A percentile compares a stretch with the other conserved stretches of the same genome.
Evolutionary conservation across 2,888 invertebrate genomes (phyloP).

Genomic region (Baccha elongata): DNA sequence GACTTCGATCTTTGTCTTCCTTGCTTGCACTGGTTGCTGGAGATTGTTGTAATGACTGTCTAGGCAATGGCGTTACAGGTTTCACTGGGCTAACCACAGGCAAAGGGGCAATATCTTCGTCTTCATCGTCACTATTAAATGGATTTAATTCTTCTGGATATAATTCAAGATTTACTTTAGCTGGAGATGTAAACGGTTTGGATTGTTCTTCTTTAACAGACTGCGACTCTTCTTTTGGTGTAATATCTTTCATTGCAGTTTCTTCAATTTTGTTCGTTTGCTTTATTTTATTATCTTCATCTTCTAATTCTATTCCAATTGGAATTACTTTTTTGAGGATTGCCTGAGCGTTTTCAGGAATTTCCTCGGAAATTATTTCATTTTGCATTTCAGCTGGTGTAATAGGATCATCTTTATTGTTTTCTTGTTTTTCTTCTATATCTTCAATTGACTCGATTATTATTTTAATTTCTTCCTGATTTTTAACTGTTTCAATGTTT

Average conservation of each 20-base stretch:
- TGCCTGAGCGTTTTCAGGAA: constrained; percentile 2
- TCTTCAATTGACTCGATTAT: constrained; percentile 46
- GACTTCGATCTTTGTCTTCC: constrained; percentile 74
- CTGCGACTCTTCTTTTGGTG: background rate
- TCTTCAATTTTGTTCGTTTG: constrained; percentile 34
- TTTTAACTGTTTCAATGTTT: constrained; percentile 49
- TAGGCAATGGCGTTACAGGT: constrained; percentile 60
- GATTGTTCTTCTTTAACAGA: background rate
- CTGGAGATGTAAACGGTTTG: constrained; percentile 57
- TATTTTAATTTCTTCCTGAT: constrained; percentile 29
- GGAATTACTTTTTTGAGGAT: constrained; percentile 33
- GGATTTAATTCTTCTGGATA: constrained; percentile 94
- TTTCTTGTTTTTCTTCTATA: constrained; percentile 9
- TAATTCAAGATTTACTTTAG: constrained; percentile 68
- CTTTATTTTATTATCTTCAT: constrained; percentile 39
- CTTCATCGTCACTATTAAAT: constrained; percentile 88
- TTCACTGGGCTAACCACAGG: constrained; percentile 38
- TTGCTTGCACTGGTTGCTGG: constrained; percentile 33
- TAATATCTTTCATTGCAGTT: constrained; percentile 25
- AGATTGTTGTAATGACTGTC: constrained; percentile 47
- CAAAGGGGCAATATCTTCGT: constrained; percentile 80
- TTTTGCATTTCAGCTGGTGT: constrained; percentile 11
- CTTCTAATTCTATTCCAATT: constrained; percentile 64
- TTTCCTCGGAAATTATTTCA: constrained; percentile 6
- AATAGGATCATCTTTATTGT: constrained; percentile 11